phyloP scores from a whole-genome alignment of 2,113 vertebrate genomes.

The Protobothrops flavoviridis region DNA sequence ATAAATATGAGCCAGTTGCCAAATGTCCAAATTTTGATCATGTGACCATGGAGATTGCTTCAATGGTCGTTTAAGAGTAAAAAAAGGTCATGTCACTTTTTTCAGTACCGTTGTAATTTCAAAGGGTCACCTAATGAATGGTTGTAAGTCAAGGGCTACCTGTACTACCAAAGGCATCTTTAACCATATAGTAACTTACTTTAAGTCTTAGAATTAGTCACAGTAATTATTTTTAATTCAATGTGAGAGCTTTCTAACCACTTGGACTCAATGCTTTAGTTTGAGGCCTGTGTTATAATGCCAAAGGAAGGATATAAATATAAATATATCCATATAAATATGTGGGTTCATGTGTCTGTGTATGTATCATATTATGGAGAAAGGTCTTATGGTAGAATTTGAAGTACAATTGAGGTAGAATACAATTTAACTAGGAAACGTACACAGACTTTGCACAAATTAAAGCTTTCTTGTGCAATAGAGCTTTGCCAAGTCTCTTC shows the following conservation, averaged over 20 bases:
- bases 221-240: background rate
- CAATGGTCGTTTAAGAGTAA: background rate
- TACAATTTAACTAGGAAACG: background rate
- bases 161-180: background rate
- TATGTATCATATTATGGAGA: background rate
- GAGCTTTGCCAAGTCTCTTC: background rate
- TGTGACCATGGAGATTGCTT: background rate
- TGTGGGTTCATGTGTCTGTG: background rate
- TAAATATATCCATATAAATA: background rate
- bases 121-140: too few relatives aligned
- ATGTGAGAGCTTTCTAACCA: background rate
- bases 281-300: background rate
- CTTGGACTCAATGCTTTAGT: background rate
- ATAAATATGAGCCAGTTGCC: too few relatives aligned
- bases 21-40: background rate
- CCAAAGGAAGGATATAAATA: background rate
- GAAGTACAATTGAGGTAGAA: background rate
- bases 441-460: background rate
- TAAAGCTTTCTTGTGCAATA: background rate
- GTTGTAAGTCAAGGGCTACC: background rate
- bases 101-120: background rate
- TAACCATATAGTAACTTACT: background rate
- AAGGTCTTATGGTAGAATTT: background rate
- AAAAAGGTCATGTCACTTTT: background rate
- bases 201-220: background rate